Conservation (phyloP, 2,888 invertebrate genomes). For the Margaritifera margaritifera region DNA sequence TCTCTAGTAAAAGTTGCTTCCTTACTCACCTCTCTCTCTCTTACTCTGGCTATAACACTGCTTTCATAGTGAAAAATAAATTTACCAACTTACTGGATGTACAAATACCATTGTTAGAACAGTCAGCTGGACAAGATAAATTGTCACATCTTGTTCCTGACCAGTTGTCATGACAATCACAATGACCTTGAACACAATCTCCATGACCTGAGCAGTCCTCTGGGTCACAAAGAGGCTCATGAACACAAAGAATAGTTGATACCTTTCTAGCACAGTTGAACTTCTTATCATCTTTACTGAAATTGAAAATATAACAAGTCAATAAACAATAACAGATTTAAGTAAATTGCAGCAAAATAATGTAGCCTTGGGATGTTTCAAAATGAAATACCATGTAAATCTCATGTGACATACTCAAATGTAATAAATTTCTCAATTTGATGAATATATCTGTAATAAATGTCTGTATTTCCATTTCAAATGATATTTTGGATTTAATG, state of each 20-base stretch:
- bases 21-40: too few relatives aligned
- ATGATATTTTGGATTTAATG: too few relatives aligned
- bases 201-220: constrained; percentile 68
- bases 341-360: not conserved
- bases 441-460: too few relatives aligned
- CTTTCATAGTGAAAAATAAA: not conserved
- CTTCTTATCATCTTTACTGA: constrained; percentile 38
- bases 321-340: not conserved
- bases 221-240: constrained; percentile 61
- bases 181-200: constrained; percentile 61
- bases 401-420: too few relatives aligned
- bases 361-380: too few relatives aligned
- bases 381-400: too few relatives aligned
- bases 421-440: too few relatives aligned
- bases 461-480: too few relatives aligned
- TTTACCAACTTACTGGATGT: constrained; percentile 44
- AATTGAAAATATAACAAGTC: constrained; percentile 10
- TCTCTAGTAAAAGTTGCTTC: too few relatives aligned
- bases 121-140: constrained; percentile 61
- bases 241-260: constrained; percentile 70
- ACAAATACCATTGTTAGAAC: constrained; percentile 67
- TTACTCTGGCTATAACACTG: too few relatives aligned
- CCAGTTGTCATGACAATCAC: constrained; percentile 67
- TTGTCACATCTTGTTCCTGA: constrained; percentile 60
- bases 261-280: constrained; percentile 66